Evolutionary conservation across 1,140 invertebrate species (phyloP).

Genomic region (Bombus impatiens): DNA sequence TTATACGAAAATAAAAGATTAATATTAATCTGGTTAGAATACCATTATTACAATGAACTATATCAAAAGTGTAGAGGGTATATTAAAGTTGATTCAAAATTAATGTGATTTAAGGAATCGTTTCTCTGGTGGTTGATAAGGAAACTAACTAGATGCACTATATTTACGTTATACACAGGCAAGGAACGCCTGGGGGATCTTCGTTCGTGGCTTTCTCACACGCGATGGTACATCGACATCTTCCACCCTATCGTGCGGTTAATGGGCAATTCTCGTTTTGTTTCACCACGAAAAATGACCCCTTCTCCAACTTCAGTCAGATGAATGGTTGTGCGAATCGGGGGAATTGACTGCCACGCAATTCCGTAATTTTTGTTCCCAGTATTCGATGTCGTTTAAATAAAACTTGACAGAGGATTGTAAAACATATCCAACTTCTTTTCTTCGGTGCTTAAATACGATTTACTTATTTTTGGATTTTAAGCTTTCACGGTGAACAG

Average conservation of each 20-base stretch:
- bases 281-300: constrained; percentile 57
- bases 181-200: constrained; percentile 22
- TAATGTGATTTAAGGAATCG: not conserved
- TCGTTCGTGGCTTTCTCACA: constrained; percentile 49
- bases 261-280: constrained; percentile 61
- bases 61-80: not conserved
- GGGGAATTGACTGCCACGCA: constrained; percentile 7
- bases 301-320: not conserved
- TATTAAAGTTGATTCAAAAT: not conserved
- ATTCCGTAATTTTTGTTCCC: constrained; percentile 7
- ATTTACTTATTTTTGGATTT: not conserved
- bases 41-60: not conserved
- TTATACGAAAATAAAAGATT: not conserved
- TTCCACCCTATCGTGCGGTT: constrained; percentile 62
- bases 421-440: not conserved
- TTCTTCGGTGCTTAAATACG: not conserved
- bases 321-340: constrained; percentile 10
- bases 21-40: not conserved
- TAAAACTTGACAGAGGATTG: not conserved
- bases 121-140: not conserved
- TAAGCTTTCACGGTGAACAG: too few species aligned
- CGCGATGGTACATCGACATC: constrained; percentile 54
- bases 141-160: constrained; percentile 7
- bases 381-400: not conserved
- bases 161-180: constrained; percentile 1